phyloP scores from a whole-genome alignment of 1,140 invertebrate species.

The Cydia amplana region DNA sequence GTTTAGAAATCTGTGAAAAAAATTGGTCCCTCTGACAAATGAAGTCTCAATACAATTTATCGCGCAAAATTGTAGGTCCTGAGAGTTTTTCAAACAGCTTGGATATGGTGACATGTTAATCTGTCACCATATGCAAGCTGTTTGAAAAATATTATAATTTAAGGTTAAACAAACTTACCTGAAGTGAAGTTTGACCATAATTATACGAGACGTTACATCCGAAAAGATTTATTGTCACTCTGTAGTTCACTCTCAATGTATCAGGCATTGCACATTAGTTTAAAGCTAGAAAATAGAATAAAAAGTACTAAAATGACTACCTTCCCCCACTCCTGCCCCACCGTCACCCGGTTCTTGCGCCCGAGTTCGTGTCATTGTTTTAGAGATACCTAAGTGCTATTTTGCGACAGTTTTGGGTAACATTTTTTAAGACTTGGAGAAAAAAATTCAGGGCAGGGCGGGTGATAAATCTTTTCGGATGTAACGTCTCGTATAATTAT shows the following conservation, averaged over 20 bases:
- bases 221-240: constrained; percentile 27
- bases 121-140: no score
- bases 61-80: no score
- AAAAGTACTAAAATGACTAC: neutral
- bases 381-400: neutral
- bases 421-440: neutral
- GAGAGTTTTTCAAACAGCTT: no score
- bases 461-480: constrained; percentile 33
- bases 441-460: constrained; percentile 6
- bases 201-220: constrained; percentile 27
- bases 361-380: neutral
- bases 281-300: constrained; percentile 2
- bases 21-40: no score
- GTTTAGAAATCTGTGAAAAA: no score
- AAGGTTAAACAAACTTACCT: no score
- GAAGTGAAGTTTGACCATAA: no score
- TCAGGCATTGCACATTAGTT: neutral
- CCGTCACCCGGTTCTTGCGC: neutral
- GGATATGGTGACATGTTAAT: no score
- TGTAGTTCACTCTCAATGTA: constrained; percentile 33
- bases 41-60: no score
- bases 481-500: constrained; percentile 33
- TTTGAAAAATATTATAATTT: no score
- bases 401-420: neutral
- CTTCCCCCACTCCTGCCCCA: no score